Conservation (phyloP, 1,140 invertebrate genomes). For the Aphaenogaster floridana region DNA sequence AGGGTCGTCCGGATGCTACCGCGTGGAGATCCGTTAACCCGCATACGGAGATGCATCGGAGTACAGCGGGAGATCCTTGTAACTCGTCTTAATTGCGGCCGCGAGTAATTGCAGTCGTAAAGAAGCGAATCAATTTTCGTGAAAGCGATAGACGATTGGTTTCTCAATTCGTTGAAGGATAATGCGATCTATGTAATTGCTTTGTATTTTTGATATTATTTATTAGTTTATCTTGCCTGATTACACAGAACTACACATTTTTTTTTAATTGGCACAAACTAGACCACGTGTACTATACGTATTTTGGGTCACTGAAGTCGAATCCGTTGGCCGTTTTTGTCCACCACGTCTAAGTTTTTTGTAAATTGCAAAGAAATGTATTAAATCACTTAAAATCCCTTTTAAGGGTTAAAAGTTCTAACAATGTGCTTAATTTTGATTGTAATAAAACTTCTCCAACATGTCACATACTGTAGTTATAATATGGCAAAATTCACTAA, state of each 20-base stretch:
- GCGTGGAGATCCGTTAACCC: conserved; percentile 42
- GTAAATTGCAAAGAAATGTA: too few species aligned
- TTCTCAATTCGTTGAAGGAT: neutral
- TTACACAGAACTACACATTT: neutral
- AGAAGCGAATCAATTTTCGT: conserved; percentile 11
- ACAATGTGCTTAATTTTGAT: too few species aligned
- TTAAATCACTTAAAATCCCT: too few species aligned
- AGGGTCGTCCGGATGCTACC: conserved; percentile 3
- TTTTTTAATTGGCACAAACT: too few species aligned
- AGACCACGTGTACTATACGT: too few species aligned
- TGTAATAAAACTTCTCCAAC: too few species aligned
- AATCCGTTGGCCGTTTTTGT: too few species aligned
- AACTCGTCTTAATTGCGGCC: conserved; percentile 32
- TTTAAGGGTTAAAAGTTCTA: too few species aligned
- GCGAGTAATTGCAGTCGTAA: conserved; percentile 13
- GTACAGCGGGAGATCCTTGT: neutral
- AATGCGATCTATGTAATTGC: neutral
- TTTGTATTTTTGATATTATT: neutral
- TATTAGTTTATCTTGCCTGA: neutral
- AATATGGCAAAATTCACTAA: too few species aligned
- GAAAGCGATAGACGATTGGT: neutral
- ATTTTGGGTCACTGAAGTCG: too few species aligned
- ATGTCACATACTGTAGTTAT: too few species aligned
- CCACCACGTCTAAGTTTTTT: too few species aligned
- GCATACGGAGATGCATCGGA: conserved; percentile 1